Conservation (phyloP, 2,888 invertebrate species). For the Anoplius nigerrimus region DNA sequence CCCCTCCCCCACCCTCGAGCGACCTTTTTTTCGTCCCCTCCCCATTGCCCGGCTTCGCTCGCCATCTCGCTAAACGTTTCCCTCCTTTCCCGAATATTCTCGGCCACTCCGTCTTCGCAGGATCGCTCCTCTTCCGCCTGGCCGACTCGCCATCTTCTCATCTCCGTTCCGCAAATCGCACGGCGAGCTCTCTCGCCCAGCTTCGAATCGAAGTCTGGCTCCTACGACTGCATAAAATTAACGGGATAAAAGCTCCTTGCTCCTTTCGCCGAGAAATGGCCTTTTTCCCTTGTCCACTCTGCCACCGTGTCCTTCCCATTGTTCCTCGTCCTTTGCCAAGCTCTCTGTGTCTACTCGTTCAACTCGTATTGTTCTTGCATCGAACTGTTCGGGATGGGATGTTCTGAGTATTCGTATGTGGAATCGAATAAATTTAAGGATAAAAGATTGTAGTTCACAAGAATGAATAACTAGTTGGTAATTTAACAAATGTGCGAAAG, state of each 20-base stretch:
- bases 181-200: background rate
- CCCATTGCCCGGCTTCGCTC: no score
- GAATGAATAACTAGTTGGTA: no score
- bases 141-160: background rate
- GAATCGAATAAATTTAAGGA: no score
- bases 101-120: background rate
- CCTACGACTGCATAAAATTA: conserved; percentile 50
- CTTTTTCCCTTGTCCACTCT: background rate
- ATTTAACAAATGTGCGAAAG: no score
- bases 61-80: no score
- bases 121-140: background rate
- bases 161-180: background rate
- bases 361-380: no score
- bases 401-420: no score
- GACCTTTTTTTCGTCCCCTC: background rate
- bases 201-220: conserved; percentile 43
- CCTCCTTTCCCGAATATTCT: background rate
- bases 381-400: no score
- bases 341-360: no score
- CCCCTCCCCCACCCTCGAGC: conserved; percentile 8
- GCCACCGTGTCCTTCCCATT: no score
- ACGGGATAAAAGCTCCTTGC: conserved; percentile 43
- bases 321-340: no score
- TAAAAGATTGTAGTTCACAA: no score
- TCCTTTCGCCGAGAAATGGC: conserved; percentile 42